These are phyloP conservation scores for Meiosimyza decipiens DNA, from an alignment of 2,888 invertebrate genomes.

Conservation along the genomic window DNA sequence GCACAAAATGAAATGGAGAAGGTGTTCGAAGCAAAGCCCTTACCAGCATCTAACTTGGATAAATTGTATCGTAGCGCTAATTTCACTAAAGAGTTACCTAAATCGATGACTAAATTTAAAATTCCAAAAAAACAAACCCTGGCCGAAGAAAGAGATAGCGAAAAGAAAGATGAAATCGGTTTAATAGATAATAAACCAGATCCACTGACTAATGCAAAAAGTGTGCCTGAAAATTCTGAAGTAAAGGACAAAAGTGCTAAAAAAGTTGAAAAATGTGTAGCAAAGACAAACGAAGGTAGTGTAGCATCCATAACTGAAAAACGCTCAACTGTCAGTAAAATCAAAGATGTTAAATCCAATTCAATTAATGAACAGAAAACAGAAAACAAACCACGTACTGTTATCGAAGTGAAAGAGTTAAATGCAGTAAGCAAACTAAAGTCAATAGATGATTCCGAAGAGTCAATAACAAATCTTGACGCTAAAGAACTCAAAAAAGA, in stretches of 20 bases:
- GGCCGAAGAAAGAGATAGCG: not conserved
- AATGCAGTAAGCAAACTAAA: not conserved
- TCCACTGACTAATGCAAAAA: not conserved
- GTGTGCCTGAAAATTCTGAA: not conserved
- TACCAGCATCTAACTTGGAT: constrained; percentile 52
- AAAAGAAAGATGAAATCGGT: not conserved
- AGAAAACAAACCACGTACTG: not conserved
- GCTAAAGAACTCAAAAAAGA: not conserved
- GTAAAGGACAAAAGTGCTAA: constrained; percentile 7
- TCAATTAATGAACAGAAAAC: too few species aligned
- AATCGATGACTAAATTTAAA: constrained; percentile 55
- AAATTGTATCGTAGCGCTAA: constrained; percentile 57
- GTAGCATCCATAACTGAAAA: not conserved
- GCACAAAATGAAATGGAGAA: constrained; percentile 1
- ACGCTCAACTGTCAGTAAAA: too few species aligned
- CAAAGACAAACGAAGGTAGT: not conserved
- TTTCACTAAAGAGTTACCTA: constrained; percentile 39
- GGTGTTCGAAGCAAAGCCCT: not conserved
- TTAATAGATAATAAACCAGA: too few species aligned
- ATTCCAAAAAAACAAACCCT: constrained; percentile 57
- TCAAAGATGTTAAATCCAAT: too few species aligned
- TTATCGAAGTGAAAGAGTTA: not conserved
- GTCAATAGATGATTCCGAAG: not conserved
- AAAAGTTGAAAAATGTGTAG: constrained; percentile 21
- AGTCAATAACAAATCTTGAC: not conserved